Base-by-base conservation (phyloP, 2,888 invertebrate genomes). In the Cerastis leucographa region DNA sequence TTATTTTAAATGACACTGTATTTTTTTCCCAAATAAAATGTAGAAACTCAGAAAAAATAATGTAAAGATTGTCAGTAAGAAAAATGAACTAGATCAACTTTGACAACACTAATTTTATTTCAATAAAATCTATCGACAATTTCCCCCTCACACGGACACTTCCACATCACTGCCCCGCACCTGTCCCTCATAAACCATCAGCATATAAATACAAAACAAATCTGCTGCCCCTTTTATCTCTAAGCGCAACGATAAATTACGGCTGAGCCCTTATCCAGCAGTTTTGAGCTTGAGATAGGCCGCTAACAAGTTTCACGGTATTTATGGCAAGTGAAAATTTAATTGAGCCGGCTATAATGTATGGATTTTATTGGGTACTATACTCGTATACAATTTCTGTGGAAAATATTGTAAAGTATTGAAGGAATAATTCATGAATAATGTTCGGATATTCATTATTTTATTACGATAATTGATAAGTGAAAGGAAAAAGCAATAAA, bases 111-210 rank as follows among this genome's bases (percentile, higher is more conserved):
- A 29, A 59, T 56, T 59, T 56, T 17, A 7, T 25, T 59, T 29
- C 0, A 19, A 19, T 8, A 2, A 68, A 51, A 70, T 46, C 42
- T 51, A 76, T 85, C 83, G 72, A 76, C 19, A 73, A 14, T 42
- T 40, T 62, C 51, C 22, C 17, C 35, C 14, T 7, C n/a, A 17
- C 19, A 62, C 42, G 81, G 74, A 74, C 29, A 70, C 56, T 19
- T 19, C 5, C 56, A 49, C 87, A 81, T 62, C 88, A 61, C 86
- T 87, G 68, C 35, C 6, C 77, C 77, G 83, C 93, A 93, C 94
- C 93, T 93, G 93, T 92, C 91, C 72, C 89, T 89, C 93, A 93
- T 93, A 93, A 93, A 93, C 78, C 89, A 93, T 92, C 85, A 80
- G 88, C 42, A 85, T 89, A 88, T 90, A 92, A 92, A 92, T 89